A percentile compares a stretch with the other conserved stretches of the same genome.
Evolutionary conservation across 1,140 invertebrate species (phyloP).

Genomic region (Notospermus geniculatus): DNA sequence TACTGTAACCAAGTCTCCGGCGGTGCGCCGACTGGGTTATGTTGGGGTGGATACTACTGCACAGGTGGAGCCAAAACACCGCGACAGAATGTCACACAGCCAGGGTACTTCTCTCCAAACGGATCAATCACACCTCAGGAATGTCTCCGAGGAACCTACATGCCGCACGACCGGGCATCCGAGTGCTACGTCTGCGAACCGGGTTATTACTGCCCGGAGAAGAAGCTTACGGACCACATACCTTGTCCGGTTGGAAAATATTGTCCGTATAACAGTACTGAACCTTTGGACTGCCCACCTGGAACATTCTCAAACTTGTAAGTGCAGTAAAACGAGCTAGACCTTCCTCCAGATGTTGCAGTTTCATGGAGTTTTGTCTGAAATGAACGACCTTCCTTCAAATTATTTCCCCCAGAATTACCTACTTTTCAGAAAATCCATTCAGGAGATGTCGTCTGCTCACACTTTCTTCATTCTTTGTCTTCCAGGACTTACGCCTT

Average conservation of each 20-base stretch:
- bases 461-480: background rate
- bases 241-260: slow-evolving; percentile 45
- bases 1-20: slow-evolving; percentile 48
- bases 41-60: slow-evolving; percentile 50
- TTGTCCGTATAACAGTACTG: slow-evolving; percentile 39
- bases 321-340: too few relatives aligned
- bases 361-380: background rate
- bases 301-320: slow-evolving; percentile 46
- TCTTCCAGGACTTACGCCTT: slow-evolving; percentile 37
- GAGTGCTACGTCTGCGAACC: slow-evolving; percentile 40
- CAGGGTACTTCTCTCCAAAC: slow-evolving; percentile 43
- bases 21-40: slow-evolving; percentile 44
- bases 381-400: too few relatives aligned
- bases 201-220: slow-evolving; percentile 47
- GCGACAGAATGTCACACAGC: slow-evolving; percentile 33
- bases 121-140: slow-evolving; percentile 39
- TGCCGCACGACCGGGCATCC: slow-evolving; percentile 30
- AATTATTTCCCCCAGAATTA: too few relatives aligned
- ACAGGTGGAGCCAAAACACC: slow-evolving; percentile 36
- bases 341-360: too few relatives aligned
- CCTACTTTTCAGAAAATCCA: too few relatives aligned
- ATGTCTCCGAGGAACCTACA: slow-evolving; percentile 43
- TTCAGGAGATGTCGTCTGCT: too few relatives aligned
- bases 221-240: slow-evolving; percentile 41
- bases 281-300: slow-evolving; percentile 40